Base-by-base conservation (phyloP, 2,888 invertebrate genomes). In the Eupithecia inturbata region DNA sequence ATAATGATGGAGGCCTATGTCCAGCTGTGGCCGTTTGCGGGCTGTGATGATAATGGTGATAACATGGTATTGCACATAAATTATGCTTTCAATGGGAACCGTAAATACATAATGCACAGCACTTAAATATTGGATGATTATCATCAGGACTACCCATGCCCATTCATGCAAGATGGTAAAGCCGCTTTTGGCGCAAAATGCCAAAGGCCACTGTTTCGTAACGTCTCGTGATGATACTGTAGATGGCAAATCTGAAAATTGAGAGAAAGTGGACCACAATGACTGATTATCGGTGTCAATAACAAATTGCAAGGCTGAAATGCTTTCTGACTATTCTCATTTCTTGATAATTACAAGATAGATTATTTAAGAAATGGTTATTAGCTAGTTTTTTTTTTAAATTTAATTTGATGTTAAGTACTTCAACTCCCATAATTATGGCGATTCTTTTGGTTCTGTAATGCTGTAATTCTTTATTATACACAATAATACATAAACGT, bases 261-360 rank as follows among this genome's bases (percentile, higher is more conserved):
- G 63, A 39, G 67, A 63, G 73, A 74, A 74, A 74, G 73, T 68
- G 63, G 63, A 62, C 49, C 49, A 22, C 49, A 53, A 53, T 53
- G 10, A n/a, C 5, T 16, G 10, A 53, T 53, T 53, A 53, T 53
- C 49, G 49, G 60, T 60, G 60, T 28, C 60, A 60, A 28, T 60
- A 60, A 28, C 60, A 16, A 16, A 60, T 60, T 6, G 28, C 14
- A 28, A 60, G 60, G 28, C 7, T 28, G 14, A 6, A 60, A 19
- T 26, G 14, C 16, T 60, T 16, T 28, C 28, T 28, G 53, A 22
- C 53, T 22, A 16, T 45, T 3, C 16, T 45, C 5, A 12, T 45
- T 16, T 19, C 41, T 45, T 19, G 5, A 19, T 45, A 16, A 19
- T 45, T 19, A 45, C 16, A 39, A 36, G 36, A 16, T 41, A 41